Percentiles rank a stretch among this genome's conserved stretches.
Evolutionary conservation across 2,797 vertebrate species (phyloP).

Genomic region (Lithobates sylvaticus): DNA sequence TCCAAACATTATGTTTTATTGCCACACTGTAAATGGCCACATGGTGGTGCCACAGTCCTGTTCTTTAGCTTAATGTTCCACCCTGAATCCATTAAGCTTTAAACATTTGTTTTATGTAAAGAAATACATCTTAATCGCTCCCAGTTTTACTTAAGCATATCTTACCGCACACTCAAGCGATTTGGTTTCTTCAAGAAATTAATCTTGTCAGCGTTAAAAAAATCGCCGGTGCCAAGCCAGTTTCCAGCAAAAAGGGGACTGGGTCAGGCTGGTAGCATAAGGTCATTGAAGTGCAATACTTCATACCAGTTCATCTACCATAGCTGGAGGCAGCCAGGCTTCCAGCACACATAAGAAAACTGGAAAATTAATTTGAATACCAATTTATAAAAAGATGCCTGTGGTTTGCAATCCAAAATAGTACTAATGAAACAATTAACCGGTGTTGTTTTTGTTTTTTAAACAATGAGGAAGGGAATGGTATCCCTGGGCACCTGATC

Average conservation of each 20-base stretch:
- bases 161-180: slow-evolving; percentile 11
- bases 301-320: neutral
- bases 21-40: neutral
- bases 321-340: neutral
- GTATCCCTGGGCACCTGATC: too few relatives aligned
- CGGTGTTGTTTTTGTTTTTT: too few relatives aligned
- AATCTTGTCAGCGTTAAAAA: slow-evolving; percentile 35
- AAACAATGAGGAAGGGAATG: too few relatives aligned
- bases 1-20: neutral
- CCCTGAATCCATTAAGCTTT: slow-evolving; percentile 14
- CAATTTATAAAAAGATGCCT: too few relatives aligned
- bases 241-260: slow-evolving; percentile 72
- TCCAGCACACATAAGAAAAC: too few relatives aligned
- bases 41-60: neutral
- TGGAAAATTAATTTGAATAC: too few relatives aligned
- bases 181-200: slow-evolving; percentile 6
- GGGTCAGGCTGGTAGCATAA: neutral
- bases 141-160: slow-evolving; percentile 42
- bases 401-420: too few relatives aligned
- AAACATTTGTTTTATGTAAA: slow-evolving; percentile 27
- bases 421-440: too few relatives aligned
- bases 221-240: neutral
- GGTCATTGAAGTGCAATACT: slow-evolving; percentile 2
- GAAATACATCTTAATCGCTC: slow-evolving; percentile 30
- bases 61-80: neutral